These are phyloP conservation scores for Cheirogaleus major DNA, from an alignment of 2,797 vertebrate species.

Conservation along the genomic window DNA sequence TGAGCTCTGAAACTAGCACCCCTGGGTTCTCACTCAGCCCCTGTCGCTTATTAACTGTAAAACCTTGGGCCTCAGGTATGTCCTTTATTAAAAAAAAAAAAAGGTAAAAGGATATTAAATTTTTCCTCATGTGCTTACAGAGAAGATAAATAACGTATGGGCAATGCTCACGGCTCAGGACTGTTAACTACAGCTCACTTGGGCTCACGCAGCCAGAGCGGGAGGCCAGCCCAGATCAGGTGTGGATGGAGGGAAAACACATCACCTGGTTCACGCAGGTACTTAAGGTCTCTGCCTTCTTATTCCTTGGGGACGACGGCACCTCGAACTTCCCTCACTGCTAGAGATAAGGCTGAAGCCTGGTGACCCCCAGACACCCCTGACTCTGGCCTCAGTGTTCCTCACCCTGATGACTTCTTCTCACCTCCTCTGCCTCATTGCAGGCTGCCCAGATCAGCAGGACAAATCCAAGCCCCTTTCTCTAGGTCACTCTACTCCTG, in stretches of 20 bases:
- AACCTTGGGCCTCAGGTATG: neutral
- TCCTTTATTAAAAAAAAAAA: neutral
- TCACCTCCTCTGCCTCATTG: neutral
- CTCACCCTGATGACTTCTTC: neutral
- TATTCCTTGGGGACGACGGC: neutral
- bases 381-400: neutral
- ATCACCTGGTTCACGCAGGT: neutral
- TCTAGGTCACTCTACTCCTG: neutral
- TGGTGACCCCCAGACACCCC: neutral
- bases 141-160: neutral
- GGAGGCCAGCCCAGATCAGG: neutral
- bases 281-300: neutral
- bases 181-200: neutral
- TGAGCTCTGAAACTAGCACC: neutral
- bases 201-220: neutral
- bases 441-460: neutral
- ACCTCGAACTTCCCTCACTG: neutral
- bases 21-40: neutral
- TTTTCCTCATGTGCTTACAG: neutral
- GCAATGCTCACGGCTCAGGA: neutral
- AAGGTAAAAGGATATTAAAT: neutral
- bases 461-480: neutral
- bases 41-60: neutral
- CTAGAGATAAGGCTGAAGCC: neutral
- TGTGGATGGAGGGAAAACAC: neutral